Percentiles rank a stretch among this genome's conserved stretches.
These are phyloP conservation scores for Apostichopus parvimensis DNA, from an alignment of 35 echinoderm and acorn worm genomes.

Conservation along the genomic window DNA sequence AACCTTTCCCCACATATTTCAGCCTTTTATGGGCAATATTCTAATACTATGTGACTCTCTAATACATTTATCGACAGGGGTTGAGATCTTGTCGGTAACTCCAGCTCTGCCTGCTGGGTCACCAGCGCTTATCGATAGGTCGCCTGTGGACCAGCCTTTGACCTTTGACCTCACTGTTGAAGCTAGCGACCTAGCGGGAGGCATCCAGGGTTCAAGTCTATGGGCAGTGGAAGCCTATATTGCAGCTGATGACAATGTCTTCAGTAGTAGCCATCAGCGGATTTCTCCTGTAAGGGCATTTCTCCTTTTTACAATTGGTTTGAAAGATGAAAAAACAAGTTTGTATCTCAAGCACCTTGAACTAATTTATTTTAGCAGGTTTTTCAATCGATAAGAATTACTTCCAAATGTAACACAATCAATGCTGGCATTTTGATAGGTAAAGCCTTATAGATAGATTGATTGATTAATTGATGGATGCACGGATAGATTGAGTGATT, in stretches of 20 bases:
- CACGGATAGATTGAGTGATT: too few relatives aligned
- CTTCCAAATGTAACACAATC: too few relatives aligned
- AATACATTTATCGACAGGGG: conserved; percentile 1
- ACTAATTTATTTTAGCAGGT: too few relatives aligned
- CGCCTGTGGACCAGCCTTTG: background rate
- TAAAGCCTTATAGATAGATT: too few relatives aligned
- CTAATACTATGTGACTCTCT: background rate
- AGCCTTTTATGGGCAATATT: background rate
- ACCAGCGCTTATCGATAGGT: conserved; percentile 12
- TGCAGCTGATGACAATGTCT: background rate
- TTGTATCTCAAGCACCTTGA: too few relatives aligned
- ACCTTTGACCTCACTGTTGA: conserved; percentile 35
- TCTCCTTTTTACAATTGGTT: too few relatives aligned
- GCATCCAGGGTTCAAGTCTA: background rate
- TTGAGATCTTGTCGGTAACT: conserved; percentile 3
- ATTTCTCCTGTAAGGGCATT: conserved; percentile 5
- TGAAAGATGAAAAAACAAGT: too few relatives aligned
- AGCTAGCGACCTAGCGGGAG: background rate
- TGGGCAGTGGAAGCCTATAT: conserved; percentile 46
- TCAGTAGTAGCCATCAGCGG: conserved; percentile 2
- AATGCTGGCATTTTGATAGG: too few relatives aligned
- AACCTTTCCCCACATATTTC: too few relatives aligned
- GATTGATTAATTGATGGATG: too few relatives aligned
- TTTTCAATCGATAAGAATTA: too few relatives aligned
- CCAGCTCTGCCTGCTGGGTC: background rate